Evolutionary conservation across 2,888 invertebrate species (phyloP).

Genomic region (Aelia acuminata): DNA sequence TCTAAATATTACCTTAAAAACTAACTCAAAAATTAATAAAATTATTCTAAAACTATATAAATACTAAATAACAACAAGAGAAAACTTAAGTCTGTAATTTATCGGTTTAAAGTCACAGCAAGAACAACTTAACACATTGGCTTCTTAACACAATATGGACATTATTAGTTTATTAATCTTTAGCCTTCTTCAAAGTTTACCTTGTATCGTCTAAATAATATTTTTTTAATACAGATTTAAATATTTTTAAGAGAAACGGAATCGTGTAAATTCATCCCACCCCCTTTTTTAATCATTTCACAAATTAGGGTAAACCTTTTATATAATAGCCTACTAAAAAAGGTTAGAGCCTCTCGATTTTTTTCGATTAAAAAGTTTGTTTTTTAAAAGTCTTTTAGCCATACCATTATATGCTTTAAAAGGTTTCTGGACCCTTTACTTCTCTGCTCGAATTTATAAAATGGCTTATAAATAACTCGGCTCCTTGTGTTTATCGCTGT

Average conservation of each 20-base stretch:
- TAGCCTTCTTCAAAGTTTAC: not conserved
- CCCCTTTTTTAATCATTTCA: not conserved
- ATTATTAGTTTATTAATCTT: not conserved
- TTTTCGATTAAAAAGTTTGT: constrained; percentile 9
- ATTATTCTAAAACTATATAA: too few relatives aligned
- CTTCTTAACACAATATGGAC: too few relatives aligned
- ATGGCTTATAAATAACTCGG: not conserved
- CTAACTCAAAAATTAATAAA: too few relatives aligned
- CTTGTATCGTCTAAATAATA: not conserved
- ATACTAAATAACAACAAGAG: too few relatives aligned
- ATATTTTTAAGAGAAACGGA: not conserved
- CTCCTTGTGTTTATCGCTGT: not conserved
- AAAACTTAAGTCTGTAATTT: too few relatives aligned
- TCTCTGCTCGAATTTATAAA: not conserved
- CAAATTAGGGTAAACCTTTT: constrained; percentile 22
- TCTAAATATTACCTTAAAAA: too few relatives aligned
- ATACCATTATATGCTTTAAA: not conserved
- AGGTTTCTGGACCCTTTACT: not conserved
- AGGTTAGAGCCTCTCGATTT: constrained; percentile 18
- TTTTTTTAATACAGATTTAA: not conserved
- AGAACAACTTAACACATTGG: too few relatives aligned
- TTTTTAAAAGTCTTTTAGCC: not conserved
- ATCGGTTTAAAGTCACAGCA: too few relatives aligned
- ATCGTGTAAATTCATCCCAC: not conserved
- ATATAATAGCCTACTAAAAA: not conserved